Evolutionary conservation across 1,140 invertebrate species (phyloP).

Genomic region (Diachasmimorpha longicaudata): DNA sequence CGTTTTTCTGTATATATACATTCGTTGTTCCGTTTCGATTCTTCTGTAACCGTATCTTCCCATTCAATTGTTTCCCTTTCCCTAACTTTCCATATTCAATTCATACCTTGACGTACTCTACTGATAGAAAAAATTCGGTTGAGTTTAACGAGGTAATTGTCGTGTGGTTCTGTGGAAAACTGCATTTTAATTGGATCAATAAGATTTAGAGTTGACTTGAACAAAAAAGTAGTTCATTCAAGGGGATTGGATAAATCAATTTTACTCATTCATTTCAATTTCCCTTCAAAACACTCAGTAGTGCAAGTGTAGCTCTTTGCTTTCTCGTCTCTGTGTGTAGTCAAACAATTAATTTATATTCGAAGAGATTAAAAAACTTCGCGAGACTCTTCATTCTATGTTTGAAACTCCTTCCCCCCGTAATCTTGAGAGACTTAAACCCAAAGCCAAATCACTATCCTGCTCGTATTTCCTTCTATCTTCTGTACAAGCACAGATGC

Average conservation of each 20-base stretch:
- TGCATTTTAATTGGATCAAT: too few species aligned
- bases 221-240: too few species aligned
- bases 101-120: background rate
- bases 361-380: background rate
- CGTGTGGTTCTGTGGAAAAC: too few species aligned
- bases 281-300: background rate
- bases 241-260: too few species aligned
- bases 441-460: conserved; percentile 14
- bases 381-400: background rate
- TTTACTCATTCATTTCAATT: too few species aligned
- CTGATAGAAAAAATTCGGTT: too few species aligned
- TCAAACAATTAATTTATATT: background rate
- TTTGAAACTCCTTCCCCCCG: background rate
- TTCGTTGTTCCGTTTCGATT: conserved; percentile 4
- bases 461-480: background rate
- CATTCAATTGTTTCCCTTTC: background rate
- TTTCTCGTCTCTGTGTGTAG: background rate
- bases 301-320: background rate
- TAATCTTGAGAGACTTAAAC: conserved; percentile 16
- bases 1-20: conserved; percentile 10
- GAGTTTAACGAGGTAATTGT: too few species aligned
- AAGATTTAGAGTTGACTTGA: too few species aligned
- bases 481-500: conserved; percentile 10
- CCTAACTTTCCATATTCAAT: background rate
- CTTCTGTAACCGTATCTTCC: background rate